Percentiles rank a stretch among this genome's conserved stretches.
Conservation (phyloP, 2,888 invertebrate genomes). For the Lycia hirtaria region DNA sequence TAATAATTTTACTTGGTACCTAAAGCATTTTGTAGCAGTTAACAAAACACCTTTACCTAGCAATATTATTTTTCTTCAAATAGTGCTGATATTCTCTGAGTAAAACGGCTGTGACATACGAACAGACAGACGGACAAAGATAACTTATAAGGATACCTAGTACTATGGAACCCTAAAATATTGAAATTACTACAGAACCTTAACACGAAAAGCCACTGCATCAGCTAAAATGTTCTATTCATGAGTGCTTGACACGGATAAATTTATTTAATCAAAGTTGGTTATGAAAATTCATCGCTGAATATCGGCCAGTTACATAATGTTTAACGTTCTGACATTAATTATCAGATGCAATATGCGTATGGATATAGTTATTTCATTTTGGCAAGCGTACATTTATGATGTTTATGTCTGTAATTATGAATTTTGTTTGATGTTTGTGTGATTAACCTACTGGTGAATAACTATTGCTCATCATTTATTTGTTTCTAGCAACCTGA, state of each 20-base stretch:
- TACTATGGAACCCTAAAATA: too few relatives aligned
- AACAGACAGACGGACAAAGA: too few relatives aligned
- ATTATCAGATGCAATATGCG: constrained; percentile 6
- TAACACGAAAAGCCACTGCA: constrained; percentile 8
- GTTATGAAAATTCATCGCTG: constrained; percentile 8
- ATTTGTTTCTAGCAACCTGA: too few relatives aligned
- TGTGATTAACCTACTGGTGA: neutral
- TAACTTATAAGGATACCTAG: too few relatives aligned
- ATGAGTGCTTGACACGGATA: neutral
- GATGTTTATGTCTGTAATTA: neutral
- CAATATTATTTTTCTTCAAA: too few relatives aligned
- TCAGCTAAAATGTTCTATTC: constrained; percentile 13
- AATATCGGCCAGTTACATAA: constrained; percentile 12
- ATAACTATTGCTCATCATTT: too few relatives aligned
- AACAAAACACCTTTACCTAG: too few relatives aligned
- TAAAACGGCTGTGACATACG: too few relatives aligned
- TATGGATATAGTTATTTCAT: constrained; percentile 15
- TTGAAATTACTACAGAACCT: too few relatives aligned
- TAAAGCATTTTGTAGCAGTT: too few relatives aligned
- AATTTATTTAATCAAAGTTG: constrained; percentile 12
- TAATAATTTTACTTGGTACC: too few relatives aligned
- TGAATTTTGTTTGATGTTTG: neutral
- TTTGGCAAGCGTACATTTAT: constrained; percentile 6
- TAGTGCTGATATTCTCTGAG: too few relatives aligned
- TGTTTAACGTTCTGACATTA: constrained; percentile 15